Conservation (phyloP, 2,113 vertebrate species). For the Xiphophorus maculatus region DNA sequence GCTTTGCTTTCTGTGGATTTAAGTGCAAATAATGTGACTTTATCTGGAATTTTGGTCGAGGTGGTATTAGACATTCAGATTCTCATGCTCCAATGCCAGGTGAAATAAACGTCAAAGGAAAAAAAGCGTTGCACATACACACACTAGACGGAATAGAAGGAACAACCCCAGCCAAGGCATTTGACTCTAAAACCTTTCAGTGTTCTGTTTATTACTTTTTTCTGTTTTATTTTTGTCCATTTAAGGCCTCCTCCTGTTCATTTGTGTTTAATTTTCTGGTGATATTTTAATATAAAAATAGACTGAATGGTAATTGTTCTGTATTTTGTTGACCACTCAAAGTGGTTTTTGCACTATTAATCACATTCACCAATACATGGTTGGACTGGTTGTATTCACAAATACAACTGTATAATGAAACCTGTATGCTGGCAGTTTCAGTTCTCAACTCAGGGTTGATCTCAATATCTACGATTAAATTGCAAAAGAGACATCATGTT, state of each 20-base stretch:
- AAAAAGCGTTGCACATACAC: background rate
- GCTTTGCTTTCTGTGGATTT: conserved; percentile 45
- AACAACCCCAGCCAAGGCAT: background rate
- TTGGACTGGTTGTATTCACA: background rate
- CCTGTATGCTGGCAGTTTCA: background rate
- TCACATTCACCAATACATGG: background rate
- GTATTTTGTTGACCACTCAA: background rate
- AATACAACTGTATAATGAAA: background rate
- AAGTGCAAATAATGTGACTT: conserved; percentile 47
- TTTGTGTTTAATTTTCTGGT: conserved; percentile 3
- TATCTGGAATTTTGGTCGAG: conserved; percentile 15
- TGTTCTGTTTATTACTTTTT: background rate
- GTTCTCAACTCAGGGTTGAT: background rate
- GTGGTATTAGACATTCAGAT: conserved; percentile 8
- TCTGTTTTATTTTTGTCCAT: background rate
- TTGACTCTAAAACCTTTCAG: background rate
- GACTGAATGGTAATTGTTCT: background rate
- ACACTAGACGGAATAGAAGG: background rate
- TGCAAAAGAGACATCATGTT: too few species aligned
- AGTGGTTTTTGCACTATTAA: background rate
- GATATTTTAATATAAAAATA: background rate
- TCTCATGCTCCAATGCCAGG: conserved; percentile 9
- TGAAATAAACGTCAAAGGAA: conserved; percentile 14
- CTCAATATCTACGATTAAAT: too few species aligned
- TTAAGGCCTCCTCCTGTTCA: background rate